phyloP scores from a whole-genome alignment of 2,888 invertebrate species.

The Agonopterix arenella region DNA sequence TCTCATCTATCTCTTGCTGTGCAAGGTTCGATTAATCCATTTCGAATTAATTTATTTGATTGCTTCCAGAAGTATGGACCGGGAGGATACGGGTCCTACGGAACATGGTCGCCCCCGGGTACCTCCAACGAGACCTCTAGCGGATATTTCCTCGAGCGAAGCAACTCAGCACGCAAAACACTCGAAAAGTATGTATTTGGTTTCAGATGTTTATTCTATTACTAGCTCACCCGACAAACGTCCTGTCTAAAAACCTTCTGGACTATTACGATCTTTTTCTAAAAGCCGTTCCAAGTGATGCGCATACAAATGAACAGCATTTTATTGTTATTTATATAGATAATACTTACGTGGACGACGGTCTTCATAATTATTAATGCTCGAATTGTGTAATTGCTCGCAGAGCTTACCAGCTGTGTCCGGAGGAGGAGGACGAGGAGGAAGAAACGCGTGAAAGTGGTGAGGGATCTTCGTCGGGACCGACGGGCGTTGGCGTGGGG shows the following conservation, averaged over 20 bases:
- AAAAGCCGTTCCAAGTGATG: too few species aligned
- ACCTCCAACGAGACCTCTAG: constrained; percentile 97
- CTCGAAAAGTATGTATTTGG: constrained; percentile 69
- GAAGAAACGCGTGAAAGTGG: constrained; percentile 39
- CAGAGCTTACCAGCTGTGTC: constrained; percentile 68
- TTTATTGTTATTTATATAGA: too few species aligned
- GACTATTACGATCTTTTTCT: too few species aligned
- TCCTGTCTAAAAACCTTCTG: too few species aligned
- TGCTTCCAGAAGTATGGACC: constrained; percentile 71
- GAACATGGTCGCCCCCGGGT: constrained; percentile 95
- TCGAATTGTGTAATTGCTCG: neutral
- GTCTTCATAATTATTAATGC: too few species aligned
- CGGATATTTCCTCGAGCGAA: constrained; percentile 95
- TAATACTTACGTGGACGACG: too few species aligned
- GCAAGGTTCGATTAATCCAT: neutral
- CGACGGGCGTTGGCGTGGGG: constrained; percentile 20
- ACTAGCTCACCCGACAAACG: too few species aligned
- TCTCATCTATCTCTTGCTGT: too few species aligned
- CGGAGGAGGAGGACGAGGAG: constrained; percentile 69
- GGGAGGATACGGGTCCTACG: constrained; percentile 85
- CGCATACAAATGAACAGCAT: too few species aligned
- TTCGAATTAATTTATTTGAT: neutral
- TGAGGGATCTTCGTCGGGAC: constrained; percentile 31
- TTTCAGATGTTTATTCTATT: too few species aligned
- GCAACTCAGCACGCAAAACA: constrained; percentile 94